Conservation (phyloP, 1,140 invertebrate species). For the Drosophila ercepeae region DNA sequence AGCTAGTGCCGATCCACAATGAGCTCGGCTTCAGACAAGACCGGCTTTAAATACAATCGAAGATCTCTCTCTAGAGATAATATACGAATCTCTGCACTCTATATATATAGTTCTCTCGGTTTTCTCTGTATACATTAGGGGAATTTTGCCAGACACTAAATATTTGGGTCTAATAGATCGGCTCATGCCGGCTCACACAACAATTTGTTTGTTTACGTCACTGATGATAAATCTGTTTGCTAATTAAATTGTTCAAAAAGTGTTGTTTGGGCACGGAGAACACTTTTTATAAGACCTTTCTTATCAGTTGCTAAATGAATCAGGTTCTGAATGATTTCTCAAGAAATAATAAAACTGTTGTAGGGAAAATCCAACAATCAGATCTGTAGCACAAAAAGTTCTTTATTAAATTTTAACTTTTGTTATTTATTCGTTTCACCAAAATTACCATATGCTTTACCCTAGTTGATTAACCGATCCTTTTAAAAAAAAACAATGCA, state of each 20-base stretch:
- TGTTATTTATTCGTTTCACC: neutral
- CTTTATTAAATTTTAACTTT: neutral
- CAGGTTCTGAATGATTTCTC: neutral
- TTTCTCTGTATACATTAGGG: conserved; percentile 12
- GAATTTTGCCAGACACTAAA: conserved; percentile 38
- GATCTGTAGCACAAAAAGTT: neutral
- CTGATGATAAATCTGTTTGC: conserved; percentile 23
- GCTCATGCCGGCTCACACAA: neutral
- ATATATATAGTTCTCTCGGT: conserved; percentile 1
- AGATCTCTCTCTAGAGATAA: neutral
- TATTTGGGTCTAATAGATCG: conserved; percentile 13
- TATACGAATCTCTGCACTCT: neutral
- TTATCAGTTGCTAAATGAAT: neutral
- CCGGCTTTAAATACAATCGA: conserved; percentile 49
- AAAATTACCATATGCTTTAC: neutral
- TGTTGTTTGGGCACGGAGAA: neutral
- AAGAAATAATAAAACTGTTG: neutral
- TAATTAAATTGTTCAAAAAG: neutral
- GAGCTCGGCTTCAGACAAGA: conserved; percentile 32
- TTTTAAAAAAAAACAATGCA: conserved; percentile 16
- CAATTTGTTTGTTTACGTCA: conserved; percentile 15
- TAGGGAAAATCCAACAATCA: neutral
- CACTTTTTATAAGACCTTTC: neutral
- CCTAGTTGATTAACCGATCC: conserved; percentile 5
- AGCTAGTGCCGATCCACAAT: conserved; percentile 40